Conservation (phyloP, 2,888 invertebrate genomes). For the Zygogramma bicolorata region DNA sequence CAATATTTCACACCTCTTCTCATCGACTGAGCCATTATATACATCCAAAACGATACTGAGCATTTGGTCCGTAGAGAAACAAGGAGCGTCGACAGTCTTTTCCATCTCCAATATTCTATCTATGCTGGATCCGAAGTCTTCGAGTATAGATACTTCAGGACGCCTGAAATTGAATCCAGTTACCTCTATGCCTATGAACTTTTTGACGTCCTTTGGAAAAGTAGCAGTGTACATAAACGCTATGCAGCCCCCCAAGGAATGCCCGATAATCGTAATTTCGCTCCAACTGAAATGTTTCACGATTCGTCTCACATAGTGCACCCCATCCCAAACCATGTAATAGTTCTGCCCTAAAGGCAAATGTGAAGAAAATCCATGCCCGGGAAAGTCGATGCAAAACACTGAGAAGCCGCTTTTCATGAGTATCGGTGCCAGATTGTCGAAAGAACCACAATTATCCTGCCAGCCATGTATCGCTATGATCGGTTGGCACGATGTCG, state of each 20-base stretch:
- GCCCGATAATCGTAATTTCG: neutral
- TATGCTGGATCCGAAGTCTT: neutral
- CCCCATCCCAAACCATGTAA: neutral
- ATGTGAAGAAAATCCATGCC: slow-evolving; percentile 83
- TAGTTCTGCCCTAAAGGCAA: slow-evolving; percentile 64
- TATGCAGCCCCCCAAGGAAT: neutral
- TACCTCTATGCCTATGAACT: neutral
- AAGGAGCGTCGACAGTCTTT: neutral
- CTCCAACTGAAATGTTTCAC: neutral
- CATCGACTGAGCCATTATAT: neutral
- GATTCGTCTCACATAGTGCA: neutral
- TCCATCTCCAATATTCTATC: neutral
- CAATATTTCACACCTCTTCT: neutral
- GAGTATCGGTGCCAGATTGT: slow-evolving; percentile 80
- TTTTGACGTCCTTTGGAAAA: neutral
- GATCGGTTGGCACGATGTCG: slow-evolving; percentile 77
- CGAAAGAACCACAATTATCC: slow-evolving; percentile 86
- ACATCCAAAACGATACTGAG: neutral
- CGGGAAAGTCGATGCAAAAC: slow-evolving; percentile 84
- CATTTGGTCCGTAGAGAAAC: neutral
- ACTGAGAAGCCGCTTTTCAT: slow-evolving; percentile 73
- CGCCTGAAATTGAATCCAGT: neutral
- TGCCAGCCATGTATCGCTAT: slow-evolving; percentile 91
- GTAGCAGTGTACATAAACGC: neutral
- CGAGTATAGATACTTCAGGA: neutral